Conservation (phyloP, 2,797 vertebrate species). For the Danio kyathit region DNA sequence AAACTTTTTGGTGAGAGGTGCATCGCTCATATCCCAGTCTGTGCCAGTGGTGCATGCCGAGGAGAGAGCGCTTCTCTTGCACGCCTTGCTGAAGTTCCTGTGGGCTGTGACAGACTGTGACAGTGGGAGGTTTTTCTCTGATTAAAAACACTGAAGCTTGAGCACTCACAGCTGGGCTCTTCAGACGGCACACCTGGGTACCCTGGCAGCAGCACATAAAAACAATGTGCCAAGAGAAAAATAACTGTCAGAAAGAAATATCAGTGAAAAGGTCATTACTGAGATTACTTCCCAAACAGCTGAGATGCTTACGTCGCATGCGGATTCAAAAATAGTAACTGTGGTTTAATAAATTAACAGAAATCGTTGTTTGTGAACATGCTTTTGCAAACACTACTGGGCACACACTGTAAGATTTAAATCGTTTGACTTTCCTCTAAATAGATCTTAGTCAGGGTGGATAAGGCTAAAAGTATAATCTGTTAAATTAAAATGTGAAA, state of each 20-base stretch:
- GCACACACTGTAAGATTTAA: slow-evolving; percentile 10
- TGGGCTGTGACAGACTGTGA: slow-evolving; percentile 68
- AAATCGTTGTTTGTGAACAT: slow-evolving; percentile 8
- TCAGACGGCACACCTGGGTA: slow-evolving; percentile 75
- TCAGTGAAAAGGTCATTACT: slow-evolving; percentile 47
- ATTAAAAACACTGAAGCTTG: slow-evolving; percentile 56
- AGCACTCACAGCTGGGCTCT: slow-evolving; percentile 76
- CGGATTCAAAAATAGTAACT: slow-evolving; percentile 16
- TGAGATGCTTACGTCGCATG: slow-evolving; percentile 23
- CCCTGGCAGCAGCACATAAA: slow-evolving; percentile 67
- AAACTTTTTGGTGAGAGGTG: slow-evolving; percentile 6
- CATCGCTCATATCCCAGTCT: not conserved
- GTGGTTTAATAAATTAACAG: slow-evolving; percentile 3
- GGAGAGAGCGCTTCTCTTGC: slow-evolving; percentile 44
- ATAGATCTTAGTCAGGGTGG: not conserved
- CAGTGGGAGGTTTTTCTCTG: slow-evolving; percentile 52
- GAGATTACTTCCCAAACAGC: slow-evolving; percentile 42
- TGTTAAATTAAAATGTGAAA: not conserved
- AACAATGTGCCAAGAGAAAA: slow-evolving; percentile 50
- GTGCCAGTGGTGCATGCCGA: slow-evolving; percentile 3
- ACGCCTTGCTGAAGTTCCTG: slow-evolving; percentile 71
- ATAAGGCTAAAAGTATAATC: not conserved
- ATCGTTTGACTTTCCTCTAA: slow-evolving; percentile 23
- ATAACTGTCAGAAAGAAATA: slow-evolving; percentile 50
- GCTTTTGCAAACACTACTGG: not conserved